Conservation (phyloP, 1,140 invertebrate genomes). For the Drosophila micromelanica region DNA sequence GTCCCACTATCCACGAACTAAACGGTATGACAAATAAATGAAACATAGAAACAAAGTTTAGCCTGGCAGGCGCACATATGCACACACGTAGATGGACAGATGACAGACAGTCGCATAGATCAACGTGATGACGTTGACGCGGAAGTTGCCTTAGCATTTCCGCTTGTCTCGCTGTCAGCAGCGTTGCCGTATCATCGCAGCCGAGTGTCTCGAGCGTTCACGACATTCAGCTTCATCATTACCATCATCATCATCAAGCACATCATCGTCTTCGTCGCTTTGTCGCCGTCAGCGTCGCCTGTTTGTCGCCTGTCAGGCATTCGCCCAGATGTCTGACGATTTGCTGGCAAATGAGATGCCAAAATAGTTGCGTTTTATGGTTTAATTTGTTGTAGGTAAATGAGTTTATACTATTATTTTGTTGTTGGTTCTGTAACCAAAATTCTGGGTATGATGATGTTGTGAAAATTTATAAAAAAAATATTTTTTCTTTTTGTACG, state of each 20-base stretch:
- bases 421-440: slow-evolving; percentile 13
- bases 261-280: slow-evolving; percentile 3
- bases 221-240: slow-evolving; percentile 18
- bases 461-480: no score
- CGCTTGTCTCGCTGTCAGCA: slow-evolving; percentile 61
- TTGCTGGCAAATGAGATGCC: slow-evolving; percentile 68
- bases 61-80: slow-evolving; percentile 8
- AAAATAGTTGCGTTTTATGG: slow-evolving; percentile 80
- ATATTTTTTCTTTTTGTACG: no score
- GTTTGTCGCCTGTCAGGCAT: slow-evolving; percentile 61
- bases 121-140: slow-evolving; percentile 67
- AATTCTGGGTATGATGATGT: not conserved
- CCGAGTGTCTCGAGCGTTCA: slow-evolving; percentile 16
- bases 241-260: slow-evolving; percentile 11
- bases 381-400: slow-evolving; percentile 72
- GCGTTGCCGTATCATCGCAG: slow-evolving; percentile 43
- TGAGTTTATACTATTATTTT: slow-evolving; percentile 61
- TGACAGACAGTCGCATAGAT: slow-evolving; percentile 58
- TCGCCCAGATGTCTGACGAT: slow-evolving; percentile 46
- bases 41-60: slow-evolving; percentile 55
- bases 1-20: slow-evolving; percentile 1
- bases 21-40: slow-evolving; percentile 45
- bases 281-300: slow-evolving; percentile 47
- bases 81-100: slow-evolving; percentile 6
- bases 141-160: slow-evolving; percentile 72